Conservation (phyloP, 2,113 vertebrate genomes). For the Neotoma lepida region DNA sequence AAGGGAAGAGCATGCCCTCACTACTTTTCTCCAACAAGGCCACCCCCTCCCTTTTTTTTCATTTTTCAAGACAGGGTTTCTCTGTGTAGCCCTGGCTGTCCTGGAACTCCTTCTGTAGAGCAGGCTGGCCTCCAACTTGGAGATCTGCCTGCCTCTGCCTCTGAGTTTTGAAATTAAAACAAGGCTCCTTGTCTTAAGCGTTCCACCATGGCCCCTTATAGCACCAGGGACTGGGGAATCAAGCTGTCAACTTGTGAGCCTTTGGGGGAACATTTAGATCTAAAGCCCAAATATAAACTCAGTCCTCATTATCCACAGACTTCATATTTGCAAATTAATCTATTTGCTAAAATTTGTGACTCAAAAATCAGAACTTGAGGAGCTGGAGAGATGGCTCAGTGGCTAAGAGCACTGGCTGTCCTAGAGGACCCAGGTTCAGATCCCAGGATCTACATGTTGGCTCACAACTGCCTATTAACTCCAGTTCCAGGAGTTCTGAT, state of each 20-base stretch:
- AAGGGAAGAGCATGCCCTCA: not conserved
- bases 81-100: not conserved
- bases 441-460: not conserved
- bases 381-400: not conserved
- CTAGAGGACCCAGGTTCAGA: not conserved
- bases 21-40: not conserved
- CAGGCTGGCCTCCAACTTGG: not conserved
- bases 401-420: not conserved
- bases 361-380: not conserved
- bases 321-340: not conserved
- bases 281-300: not conserved
- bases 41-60: not conserved
- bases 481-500: not conserved
- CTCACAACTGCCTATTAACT: not conserved
- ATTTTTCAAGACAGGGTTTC: not conserved
- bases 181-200: not conserved
- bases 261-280: not conserved
- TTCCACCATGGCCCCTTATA: not conserved
- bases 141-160: not conserved
- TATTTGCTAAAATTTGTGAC: not conserved
- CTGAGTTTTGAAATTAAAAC: not conserved
- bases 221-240: not conserved
- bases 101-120: not conserved
- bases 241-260: not conserved
- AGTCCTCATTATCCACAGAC: not conserved